Evolutionary conservation across 2,888 invertebrate species (phyloP), one percentile per base, ranked within the genome.

Genomic region (Polydrusus cervinus): DNA sequence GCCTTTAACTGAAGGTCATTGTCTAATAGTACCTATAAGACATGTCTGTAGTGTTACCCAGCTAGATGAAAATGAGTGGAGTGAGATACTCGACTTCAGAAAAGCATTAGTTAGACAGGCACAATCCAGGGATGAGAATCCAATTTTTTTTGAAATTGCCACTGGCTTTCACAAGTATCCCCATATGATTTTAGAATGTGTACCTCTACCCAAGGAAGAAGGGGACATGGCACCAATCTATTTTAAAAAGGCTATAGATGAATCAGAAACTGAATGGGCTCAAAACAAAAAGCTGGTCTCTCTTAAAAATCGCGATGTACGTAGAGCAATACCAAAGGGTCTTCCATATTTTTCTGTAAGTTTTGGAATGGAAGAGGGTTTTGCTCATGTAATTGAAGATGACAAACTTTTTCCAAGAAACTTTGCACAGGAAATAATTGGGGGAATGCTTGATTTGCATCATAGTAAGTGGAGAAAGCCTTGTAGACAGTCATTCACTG

Each of bases 301-400:
- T 64, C 86, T 96, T 5, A 84, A 83, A 76, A 88, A 88, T 9
- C 94, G 93, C 84, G 91, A 94, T 85, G 89, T 99, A 20, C 90
- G 96, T 51, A 91, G 91, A 83, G 92, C 94, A 13, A 89, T 99
- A 76, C 99, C 99, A 0, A 97, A 95, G 87, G 97, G 97, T 0
- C 90, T 99, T 78, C 95, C 98, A 0, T 99, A 99, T 86, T 97
- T 99, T 87, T 92, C 94, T 89, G 94, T 99, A 0, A 94, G 96
- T 86, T 99, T 99, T 89, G 98, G 96, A 16, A 92, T 93, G 88
- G 92, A 94, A 53, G 92, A 93, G 66, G 99, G 99, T 0, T 99
- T 94, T 89, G 99, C 97, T 60, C 99, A 99, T 88, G 95, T 99
- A 0, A 97, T 99, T 82, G 99, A 99, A 88, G 96, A 99, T 86